A percentile compares a stretch with the other conserved stretches of the same genome.
Evolutionary conservation across 1,140 invertebrate species (phyloP).

Genomic region (Aethina tumida): DNA sequence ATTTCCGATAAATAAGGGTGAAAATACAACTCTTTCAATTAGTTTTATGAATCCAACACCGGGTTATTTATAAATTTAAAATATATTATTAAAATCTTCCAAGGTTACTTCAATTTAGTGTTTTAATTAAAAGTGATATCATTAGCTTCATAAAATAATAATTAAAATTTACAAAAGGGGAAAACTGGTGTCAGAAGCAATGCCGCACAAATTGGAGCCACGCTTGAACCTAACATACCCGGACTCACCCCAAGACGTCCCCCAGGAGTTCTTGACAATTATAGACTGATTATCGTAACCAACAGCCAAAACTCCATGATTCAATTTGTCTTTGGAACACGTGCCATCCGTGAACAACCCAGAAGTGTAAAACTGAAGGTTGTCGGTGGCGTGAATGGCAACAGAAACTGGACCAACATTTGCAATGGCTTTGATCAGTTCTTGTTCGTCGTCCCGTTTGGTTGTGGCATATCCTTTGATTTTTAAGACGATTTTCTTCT

Average conservation of each 20-base stretch:
- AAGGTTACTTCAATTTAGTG: no score
- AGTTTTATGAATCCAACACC: no score
- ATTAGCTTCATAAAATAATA: no score
- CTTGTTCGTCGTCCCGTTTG: not conserved
- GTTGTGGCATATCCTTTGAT: not conserved
- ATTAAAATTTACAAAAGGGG: no score
- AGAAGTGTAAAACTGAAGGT: not conserved
- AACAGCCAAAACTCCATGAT: not conserved
- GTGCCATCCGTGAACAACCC: not conserved
- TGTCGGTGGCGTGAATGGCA: not conserved
- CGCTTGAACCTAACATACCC: not conserved
- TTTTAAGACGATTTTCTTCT: no score
- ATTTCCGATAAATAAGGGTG: no score
- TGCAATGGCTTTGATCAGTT: not conserved
- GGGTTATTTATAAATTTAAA: no score
- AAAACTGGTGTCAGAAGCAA: no score
- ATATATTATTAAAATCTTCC: no score
- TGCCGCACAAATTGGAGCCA: slow-evolving; percentile 88
- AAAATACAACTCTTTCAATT: no score
- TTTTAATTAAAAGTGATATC: no score
- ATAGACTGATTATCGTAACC: not conserved
- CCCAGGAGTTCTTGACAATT: not conserved
- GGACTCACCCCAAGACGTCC: not conserved
- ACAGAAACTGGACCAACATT: not conserved
- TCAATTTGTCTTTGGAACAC: not conserved